Conservation (phyloP, 2,113 vertebrate genomes). For the Pollimyrus isidori region DNA sequence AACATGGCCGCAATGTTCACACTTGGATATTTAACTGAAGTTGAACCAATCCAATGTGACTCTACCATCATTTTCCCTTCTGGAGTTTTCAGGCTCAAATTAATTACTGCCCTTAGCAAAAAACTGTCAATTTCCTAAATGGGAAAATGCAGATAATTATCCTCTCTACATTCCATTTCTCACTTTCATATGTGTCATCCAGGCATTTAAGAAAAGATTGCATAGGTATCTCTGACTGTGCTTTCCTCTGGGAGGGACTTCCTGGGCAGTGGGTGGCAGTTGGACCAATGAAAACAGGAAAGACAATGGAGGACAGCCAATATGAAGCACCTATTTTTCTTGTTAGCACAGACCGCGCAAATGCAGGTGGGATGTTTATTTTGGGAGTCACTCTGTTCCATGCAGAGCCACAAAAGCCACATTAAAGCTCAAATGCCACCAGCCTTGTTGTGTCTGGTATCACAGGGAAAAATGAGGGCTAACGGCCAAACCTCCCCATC, state of each 20-base stretch:
- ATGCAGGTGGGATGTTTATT: slow-evolving; percentile 13
- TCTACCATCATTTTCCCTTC: background rate
- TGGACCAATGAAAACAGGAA: background rate
- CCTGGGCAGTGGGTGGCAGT: background rate
- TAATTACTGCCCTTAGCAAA: background rate
- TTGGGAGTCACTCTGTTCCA: slow-evolving; percentile 37
- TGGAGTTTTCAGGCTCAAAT: background rate
- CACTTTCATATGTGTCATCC: background rate
- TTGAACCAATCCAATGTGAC: background rate
- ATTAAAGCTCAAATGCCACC: slow-evolving; percentile 23
- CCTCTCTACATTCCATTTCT: background rate
- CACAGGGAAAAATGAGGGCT: background rate
- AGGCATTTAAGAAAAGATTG: background rate
- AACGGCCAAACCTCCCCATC: background rate
- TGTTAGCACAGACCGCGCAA: background rate
- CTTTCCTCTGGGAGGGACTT: background rate
- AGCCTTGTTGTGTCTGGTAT: slow-evolving; percentile 26
- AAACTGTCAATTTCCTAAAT: slow-evolving; percentile 1
- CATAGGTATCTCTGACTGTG: background rate
- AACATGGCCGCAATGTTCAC: background rate
- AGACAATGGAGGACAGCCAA: background rate
- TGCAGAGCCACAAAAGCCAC: slow-evolving; percentile 32
- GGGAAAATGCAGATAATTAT: slow-evolving; percentile 1
- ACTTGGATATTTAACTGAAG: background rate
- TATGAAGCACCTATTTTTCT: background rate